These are phyloP conservation scores for Branchinecta lynchi DNA, from an alignment of 1,140 invertebrate genomes.

Conservation along the genomic window DNA sequence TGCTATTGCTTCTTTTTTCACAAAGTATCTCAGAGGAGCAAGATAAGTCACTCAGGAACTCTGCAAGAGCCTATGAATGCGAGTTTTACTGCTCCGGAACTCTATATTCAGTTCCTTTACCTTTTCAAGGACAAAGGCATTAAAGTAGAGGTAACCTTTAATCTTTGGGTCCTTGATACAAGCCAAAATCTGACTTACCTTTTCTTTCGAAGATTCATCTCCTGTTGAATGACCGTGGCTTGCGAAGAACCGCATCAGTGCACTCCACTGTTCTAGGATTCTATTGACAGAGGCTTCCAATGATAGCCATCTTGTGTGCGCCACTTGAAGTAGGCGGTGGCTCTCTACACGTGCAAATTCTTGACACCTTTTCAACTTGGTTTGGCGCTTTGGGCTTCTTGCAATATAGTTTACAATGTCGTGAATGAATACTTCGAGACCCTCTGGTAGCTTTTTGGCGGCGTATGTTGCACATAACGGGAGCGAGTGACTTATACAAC, in stretches of 20 bases:
- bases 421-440: neutral
- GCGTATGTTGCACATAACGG: neutral
- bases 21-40: neutral
- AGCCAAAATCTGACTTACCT: neutral
- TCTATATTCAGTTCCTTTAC: neutral
- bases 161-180: neutral
- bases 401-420: slow-evolving; percentile 7
- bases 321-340: neutral
- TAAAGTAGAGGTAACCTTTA: neutral
- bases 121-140: neutral
- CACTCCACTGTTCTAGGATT: too few relatives aligned
- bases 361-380: neutral
- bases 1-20: neutral
- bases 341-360: neutral
- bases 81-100: neutral
- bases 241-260: too few relatives aligned
- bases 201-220: neutral
- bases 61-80: neutral
- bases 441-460: slow-evolving; percentile 1
- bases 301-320: too few relatives aligned
- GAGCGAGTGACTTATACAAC: neutral
- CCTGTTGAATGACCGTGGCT: too few relatives aligned
- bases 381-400: neutral
- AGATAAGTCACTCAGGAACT: neutral
- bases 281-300: too few relatives aligned